Evolutionary conservation across 30 jellyfish, hydroid and myxozoan species (phyloP), one percentile per base, ranked within the genome.

Genomic region (Hydra vulgaris): DNA sequence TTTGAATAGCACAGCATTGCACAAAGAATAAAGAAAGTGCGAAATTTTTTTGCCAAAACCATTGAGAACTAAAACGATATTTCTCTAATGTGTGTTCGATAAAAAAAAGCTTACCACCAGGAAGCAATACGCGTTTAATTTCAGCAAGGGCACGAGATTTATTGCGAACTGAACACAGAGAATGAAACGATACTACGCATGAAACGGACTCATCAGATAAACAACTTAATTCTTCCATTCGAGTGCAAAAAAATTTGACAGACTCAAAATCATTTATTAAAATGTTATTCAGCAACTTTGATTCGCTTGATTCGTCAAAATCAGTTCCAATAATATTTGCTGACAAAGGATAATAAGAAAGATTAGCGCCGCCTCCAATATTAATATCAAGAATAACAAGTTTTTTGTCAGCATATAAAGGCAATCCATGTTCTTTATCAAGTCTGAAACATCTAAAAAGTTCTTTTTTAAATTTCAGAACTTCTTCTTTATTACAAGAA

Each of bases 41-140:
- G 23, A 80, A 80, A 26, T 80, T 80, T 71, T 27, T 66, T 52
- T 80, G 87, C 72, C 72, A 68, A n/a, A 80, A 19, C 87, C 87
- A 80, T 72, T 56, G 17, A 24, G 85, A 19, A 5, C 80, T 21
- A 26, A 68, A 80, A 26, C 87, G 67, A 21, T 4, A 17, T 16
- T 21, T 25, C 40, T 70, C 74, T 0, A 17, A 23, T 23, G 70
- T 66, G 4, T 80, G 87, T 40, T 80, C 87, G n/a, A 80, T 80
- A 52, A 80, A 80, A 15, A 27, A 66, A 25, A 80, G 70, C 18
- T 70, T 67, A 17, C 87, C 87, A 1, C 87, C 87, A 66, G 87
- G 87, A 69, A 80, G 23, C 83, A 80, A 66, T 27, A 80, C 87
- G 7, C 87, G 83, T 70, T 66, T 25, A 54, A 80, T 80, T 80